A percentile compares a stretch with the other conserved stretches of the same genome.
phyloP scores from a whole-genome alignment of 2,888 invertebrate genomes.

The Cryptocephalus moraei region DNA sequence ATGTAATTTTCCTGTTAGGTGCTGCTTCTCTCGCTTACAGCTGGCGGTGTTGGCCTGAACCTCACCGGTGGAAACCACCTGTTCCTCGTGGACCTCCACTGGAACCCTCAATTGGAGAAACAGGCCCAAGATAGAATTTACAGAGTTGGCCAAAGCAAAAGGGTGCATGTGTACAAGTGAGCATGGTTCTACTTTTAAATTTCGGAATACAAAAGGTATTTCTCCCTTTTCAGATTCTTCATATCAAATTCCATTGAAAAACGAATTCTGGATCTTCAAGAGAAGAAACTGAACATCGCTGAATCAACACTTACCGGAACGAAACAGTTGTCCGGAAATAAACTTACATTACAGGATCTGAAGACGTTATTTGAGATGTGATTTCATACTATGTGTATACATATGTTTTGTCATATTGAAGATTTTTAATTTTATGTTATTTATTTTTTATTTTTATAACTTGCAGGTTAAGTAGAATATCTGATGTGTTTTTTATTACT shows the following conservation, averaged over 20 bases:
- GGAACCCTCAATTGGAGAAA: constrained; percentile 93
- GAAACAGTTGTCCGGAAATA: constrained; percentile 49
- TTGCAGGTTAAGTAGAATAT: too few species aligned
- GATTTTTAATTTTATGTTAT: too few species aligned
- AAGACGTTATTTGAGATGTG: constrained; percentile 54
- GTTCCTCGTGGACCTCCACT: constrained; percentile 83
- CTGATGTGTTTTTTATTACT: too few species aligned
- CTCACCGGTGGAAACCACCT: constrained; percentile 87
- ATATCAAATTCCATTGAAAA: constrained; percentile 82
- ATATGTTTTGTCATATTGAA: too few species aligned
- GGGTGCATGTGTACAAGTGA: constrained; percentile 75
- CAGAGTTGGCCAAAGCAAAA: constrained; percentile 76
- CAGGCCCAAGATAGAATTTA: constrained; percentile 94
- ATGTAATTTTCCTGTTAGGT: constrained; percentile 36
- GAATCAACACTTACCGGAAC: constrained; percentile 66
- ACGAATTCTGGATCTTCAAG: constrained; percentile 69
- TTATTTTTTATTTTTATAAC: too few species aligned
- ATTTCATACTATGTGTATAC: too few species aligned
- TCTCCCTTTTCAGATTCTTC: constrained; percentile 53
- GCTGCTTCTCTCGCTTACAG: constrained; percentile 78
- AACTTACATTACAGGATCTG: constrained; percentile 71
- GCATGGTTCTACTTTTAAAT: constrained; percentile 11
- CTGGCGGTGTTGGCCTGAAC: constrained; percentile 93
- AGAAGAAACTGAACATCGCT: constrained; percentile 68
- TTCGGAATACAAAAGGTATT: not conserved